Evolutionary conservation across 53 echinoderm and acorn worm genomes (phyloP), one percentile per base, ranked within the genome.

Genomic region (Echinarachnius parma): DNA sequence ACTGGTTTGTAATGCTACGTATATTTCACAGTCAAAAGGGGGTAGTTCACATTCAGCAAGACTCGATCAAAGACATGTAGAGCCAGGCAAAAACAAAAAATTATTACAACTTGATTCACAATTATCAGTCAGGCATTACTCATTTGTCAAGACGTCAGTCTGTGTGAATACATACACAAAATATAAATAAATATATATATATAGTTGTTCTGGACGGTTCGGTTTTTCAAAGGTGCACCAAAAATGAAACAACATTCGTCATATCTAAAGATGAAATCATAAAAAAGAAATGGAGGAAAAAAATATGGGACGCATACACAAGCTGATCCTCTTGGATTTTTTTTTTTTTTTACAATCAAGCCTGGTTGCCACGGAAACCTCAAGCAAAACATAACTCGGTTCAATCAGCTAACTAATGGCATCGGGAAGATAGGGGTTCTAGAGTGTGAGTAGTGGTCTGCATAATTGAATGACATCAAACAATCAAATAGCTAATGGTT

Each of bases 41-140:
- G 57, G 57, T 37, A 37, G 57, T 44, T 29, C 34, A 72, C 74
- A 72, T 72, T 15, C 74, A 72, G 42, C 74, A 72, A 72, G 74
- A 56, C 57, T 72, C 29, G 30, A 37, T 36, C 16, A 50, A 68
- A 68, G 46, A 65, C 13, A 39, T 39, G 29, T 48, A 47, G 15
- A 68, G 68, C 68, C 68, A 68, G 68, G 68, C 68, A 68, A 30
- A 61, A 61, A 61, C 21, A 63, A 18, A 68, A 66, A 9, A 33
- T 9, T 39, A 39, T 9, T 50, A 56, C 26, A 13, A 72, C 23
- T 52, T 33, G 74, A 68, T 39, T 50, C 74, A 72, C 74, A 29
- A 72, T 70, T 5, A 70, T 45, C 56, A 72, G 24, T 19, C 74
- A 72, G 46, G 74, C 74, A 72, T 56, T 7, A n/a, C n/a, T n/a